Evolutionary conservation across 2,888 invertebrate genomes (phyloP).

Genomic region (Osmoderma eremita): DNA sequence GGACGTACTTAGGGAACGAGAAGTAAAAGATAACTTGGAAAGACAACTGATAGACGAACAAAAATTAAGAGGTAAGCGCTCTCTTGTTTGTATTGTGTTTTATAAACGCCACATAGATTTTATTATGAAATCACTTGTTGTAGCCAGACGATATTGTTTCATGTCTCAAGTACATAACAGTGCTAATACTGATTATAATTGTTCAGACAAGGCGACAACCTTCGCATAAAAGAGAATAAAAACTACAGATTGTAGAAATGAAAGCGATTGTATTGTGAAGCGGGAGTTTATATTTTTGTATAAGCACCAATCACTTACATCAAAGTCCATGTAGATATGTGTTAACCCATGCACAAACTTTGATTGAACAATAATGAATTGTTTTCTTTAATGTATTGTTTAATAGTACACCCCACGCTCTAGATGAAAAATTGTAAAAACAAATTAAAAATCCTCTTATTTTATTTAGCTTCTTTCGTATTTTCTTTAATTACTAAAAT

Average conservation of each 20-base stretch:
- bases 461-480: not conserved
- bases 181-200: slow-evolving; percentile 47
- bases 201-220: not conserved
- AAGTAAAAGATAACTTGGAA: slow-evolving; percentile 93
- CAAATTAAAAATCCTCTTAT: slow-evolving; percentile 16
- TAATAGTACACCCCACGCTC: not conserved
- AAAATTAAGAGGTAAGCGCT: slow-evolving; percentile 89
- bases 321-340: no score
- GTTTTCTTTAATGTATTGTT: no score
- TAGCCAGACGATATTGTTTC: slow-evolving; percentile 53
- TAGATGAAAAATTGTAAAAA: not conserved
- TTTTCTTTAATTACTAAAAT: slow-evolving; percentile 36
- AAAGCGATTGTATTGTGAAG: no score
- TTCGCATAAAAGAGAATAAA: no score
- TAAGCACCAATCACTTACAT: no score
- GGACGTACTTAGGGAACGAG: slow-evolving; percentile 92
- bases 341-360: no score
- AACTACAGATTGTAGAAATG: no score
- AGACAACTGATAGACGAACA: slow-evolving; percentile 93
- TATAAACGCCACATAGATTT: not conserved
- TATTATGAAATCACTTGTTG: not conserved
- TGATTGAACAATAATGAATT: no score
- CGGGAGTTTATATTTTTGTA: no score
- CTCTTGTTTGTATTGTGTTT: slow-evolving; percentile 3
- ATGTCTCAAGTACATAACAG: slow-evolving; percentile 12